These are phyloP conservation scores for Drosophila austrosaltans DNA, from an alignment of 2,888 invertebrate genomes.

Conservation along the genomic window DNA sequence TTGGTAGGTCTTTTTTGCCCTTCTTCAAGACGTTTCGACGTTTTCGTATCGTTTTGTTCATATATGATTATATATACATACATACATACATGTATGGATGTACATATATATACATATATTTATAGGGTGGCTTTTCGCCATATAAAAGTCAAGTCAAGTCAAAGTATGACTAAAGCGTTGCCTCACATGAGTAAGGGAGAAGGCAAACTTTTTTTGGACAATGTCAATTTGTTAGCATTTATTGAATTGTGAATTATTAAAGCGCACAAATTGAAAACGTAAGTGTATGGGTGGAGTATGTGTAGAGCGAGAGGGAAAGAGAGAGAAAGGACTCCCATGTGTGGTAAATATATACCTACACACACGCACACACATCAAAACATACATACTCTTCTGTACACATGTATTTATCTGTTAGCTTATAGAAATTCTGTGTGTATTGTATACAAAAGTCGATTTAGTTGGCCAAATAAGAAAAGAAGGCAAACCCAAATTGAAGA, in stretches of 20 bases:
- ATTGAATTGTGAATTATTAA: conserved; percentile 81
- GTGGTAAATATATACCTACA: conserved; percentile 11
- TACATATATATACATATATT: conserved; percentile 2
- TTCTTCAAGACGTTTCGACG: conserved; percentile 40
- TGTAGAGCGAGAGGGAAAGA: neutral
- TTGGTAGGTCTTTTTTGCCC: conserved; percentile 59
- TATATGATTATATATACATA: conserved; percentile 30
- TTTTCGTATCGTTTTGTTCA: conserved; percentile 9
- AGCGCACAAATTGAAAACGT: conserved; percentile 79
- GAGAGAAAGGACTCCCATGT: conserved; percentile 8
- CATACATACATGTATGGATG: conserved; percentile 12
- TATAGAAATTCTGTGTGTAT: conserved; percentile 25
- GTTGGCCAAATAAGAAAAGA: conserved; percentile 69
- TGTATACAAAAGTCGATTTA: conserved; percentile 68
- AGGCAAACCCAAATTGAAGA: conserved; percentile 61
- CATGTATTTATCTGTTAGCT: conserved; percentile 27
- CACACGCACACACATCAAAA: neutral
- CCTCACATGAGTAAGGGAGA: neutral
- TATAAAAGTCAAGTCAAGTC: conserved; percentile 26
- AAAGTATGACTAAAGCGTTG: neutral
- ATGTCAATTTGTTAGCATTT: conserved; percentile 73
- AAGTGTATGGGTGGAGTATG: conserved; percentile 30
- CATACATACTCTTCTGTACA: neutral
- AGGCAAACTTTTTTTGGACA: conserved; percentile 62
- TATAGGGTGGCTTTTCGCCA: conserved; percentile 27